Conservation (phyloP, 2,888 invertebrate species). For the Epinotia brunnichana region DNA sequence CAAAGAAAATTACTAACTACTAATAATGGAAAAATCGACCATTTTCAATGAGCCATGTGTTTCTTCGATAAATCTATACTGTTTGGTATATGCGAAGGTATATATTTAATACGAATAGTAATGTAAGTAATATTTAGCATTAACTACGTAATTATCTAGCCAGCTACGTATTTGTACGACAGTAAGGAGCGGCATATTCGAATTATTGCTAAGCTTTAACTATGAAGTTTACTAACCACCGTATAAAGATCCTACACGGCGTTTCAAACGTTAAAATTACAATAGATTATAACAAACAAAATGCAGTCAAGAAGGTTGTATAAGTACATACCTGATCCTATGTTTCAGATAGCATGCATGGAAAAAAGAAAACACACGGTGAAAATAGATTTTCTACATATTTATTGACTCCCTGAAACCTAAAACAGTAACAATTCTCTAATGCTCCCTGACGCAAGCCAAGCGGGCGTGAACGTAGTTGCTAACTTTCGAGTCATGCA, state of each 20-base stretch:
- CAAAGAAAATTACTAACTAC: slow-evolving; percentile 47
- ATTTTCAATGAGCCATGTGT: slow-evolving; percentile 19
- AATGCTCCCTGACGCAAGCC: slow-evolving; percentile 31
- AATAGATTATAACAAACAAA: slow-evolving; percentile 12
- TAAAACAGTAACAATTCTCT: slow-evolving; percentile 14
- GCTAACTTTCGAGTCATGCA: slow-evolving; percentile 66
- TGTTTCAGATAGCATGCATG: slow-evolving; percentile 57
- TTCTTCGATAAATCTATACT: slow-evolving; percentile 14
- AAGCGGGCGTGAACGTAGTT: slow-evolving; percentile 47
- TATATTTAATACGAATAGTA: slow-evolving; percentile 48
- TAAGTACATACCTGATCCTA: slow-evolving; percentile 77
- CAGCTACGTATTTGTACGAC: slow-evolving; percentile 55
- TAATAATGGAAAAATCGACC: slow-evolving; percentile 19
- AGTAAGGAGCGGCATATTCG: slow-evolving; percentile 35
- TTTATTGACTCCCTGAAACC: not conserved
- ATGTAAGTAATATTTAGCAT: slow-evolving; percentile 51
- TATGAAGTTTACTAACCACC: slow-evolving; percentile 55
- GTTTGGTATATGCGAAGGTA: slow-evolving; percentile 45
- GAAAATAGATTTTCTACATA: slow-evolving; percentile 12
- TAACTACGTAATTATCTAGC: slow-evolving; percentile 57
- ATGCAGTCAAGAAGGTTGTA: slow-evolving; percentile 12
- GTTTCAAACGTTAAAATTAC: slow-evolving; percentile 24
- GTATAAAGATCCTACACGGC: slow-evolving; percentile 43
- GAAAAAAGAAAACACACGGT: slow-evolving; percentile 60
- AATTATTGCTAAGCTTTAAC: slow-evolving; percentile 54